A percentile compares a stretch with the other conserved stretches of the same genome.
These are phyloP conservation scores for Machimus atricapillus DNA, from an alignment of 2,888 invertebrate genomes.

Conservation along the genomic window DNA sequence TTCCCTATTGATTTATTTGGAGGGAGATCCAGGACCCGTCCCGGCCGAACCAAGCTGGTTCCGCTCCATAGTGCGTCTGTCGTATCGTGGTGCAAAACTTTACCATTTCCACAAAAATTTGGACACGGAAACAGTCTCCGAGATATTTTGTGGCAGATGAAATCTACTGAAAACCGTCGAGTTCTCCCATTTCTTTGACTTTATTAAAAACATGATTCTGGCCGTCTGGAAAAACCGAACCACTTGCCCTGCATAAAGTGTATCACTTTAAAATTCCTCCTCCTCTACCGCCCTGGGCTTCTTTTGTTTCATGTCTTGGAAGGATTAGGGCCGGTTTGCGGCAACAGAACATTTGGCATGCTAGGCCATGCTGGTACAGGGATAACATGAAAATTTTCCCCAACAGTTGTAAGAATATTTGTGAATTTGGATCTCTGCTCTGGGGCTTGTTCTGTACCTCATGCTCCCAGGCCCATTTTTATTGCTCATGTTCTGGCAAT, in stretches of 20 bases:
- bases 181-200: slow-evolving; percentile 18
- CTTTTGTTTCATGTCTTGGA: slow-evolving; percentile 6
- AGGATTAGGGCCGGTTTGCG: slow-evolving; percentile 29
- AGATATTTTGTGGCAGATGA: slow-evolving; percentile 25
- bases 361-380: neutral
- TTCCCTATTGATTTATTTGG: slow-evolving; percentile 28
- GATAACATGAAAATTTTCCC: slow-evolving; percentile 24
- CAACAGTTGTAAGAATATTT: slow-evolving; percentile 28
- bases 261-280: slow-evolving; percentile 18
- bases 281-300: neutral
- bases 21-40: neutral
- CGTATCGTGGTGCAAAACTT: neutral
- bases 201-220: slow-evolving; percentile 25
- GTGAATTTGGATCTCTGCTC: slow-evolving; percentile 22
- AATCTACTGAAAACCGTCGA: slow-evolving; percentile 3
- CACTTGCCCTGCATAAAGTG: slow-evolving; percentile 26
- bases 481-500: neutral
- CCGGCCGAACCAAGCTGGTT: neutral
- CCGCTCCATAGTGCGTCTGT: neutral
- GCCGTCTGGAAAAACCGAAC: neutral
- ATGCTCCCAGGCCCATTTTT: neutral
- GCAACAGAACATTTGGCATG: slow-evolving; percentile 26
- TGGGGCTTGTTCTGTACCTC: neutral
- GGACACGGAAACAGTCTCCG: neutral
- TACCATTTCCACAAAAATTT: neutral